These are phyloP conservation scores for Nannoperca australis DNA, from an alignment of 2,797 vertebrate species.

Conservation along the genomic window DNA sequence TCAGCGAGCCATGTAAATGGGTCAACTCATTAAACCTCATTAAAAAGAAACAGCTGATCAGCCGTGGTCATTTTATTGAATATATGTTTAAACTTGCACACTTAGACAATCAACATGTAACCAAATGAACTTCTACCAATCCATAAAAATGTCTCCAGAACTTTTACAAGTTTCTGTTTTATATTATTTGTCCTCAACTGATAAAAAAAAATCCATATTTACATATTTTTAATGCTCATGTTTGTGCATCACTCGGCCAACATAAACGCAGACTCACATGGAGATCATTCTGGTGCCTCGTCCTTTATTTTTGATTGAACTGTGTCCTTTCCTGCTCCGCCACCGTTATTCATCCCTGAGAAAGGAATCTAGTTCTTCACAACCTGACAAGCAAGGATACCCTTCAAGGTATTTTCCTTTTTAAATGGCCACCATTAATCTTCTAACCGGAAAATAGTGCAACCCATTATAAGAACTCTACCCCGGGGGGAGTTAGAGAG, in stretches of 20 bases:
- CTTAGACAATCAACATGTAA: not conserved
- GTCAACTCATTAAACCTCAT: slow-evolving; percentile 39
- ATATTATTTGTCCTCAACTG: not conserved
- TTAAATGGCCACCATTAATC: slow-evolving; percentile 54
- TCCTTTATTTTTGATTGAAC: slow-evolving; percentile 21
- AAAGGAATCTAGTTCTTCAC: slow-evolving; percentile 26
- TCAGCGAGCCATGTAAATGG: slow-evolving; percentile 36
- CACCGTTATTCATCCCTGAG: slow-evolving; percentile 31
- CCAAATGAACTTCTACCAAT: not conserved
- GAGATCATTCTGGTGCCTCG: slow-evolving; percentile 4
- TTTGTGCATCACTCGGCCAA: not conserved
- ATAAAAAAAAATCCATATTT: not conserved
- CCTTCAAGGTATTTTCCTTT: slow-evolving; percentile 29
- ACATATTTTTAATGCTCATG: not conserved
- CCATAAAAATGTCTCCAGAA: too few species aligned
- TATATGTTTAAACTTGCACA: not conserved
- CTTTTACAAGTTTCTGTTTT: not conserved
- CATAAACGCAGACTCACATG: not conserved
- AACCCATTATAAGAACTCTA: slow-evolving; percentile 35
- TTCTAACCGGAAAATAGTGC: slow-evolving; percentile 52
- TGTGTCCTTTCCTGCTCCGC: slow-evolving; percentile 6
- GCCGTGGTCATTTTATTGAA: not conserved
- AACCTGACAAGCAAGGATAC: slow-evolving; percentile 34
- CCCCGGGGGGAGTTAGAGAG: slow-evolving; percentile 16
- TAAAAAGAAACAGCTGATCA: slow-evolving; percentile 47